phyloP scores from a whole-genome alignment of 2,888 invertebrate genomes.

The Stratiomys singularior region DNA sequence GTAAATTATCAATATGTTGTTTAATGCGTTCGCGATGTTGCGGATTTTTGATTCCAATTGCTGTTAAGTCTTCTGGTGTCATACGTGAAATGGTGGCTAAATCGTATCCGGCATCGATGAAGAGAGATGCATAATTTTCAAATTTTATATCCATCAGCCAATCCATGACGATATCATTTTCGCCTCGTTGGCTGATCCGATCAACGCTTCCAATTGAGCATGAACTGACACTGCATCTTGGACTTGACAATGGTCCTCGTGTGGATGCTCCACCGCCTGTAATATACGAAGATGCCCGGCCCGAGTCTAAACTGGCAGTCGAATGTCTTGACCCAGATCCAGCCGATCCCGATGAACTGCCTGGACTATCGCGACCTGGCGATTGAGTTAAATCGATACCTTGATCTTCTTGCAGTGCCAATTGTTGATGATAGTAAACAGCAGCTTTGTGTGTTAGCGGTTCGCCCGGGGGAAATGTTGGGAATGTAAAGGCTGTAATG shows the following conservation, averaged over 20 bases:
- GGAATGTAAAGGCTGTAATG: slow-evolving; percentile 75
- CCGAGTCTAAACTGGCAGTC: slow-evolving; percentile 86
- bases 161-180: slow-evolving; percentile 92
- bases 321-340: slow-evolving; percentile 90
- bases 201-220: slow-evolving; percentile 83
- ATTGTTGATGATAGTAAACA: slow-evolving; percentile 83
- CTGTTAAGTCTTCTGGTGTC: slow-evolving; percentile 95
- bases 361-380: slow-evolving; percentile 93
- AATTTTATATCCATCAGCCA: slow-evolving; percentile 94
- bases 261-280: slow-evolving; percentile 65
- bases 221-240: slow-evolving; percentile 80
- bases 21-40: slow-evolving; percentile 96
- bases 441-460: slow-evolving; percentile 80
- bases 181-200: slow-evolving; percentile 75
- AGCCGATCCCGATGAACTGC: slow-evolving; percentile 86
- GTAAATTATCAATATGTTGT: slow-evolving; percentile 93
- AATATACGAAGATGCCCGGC: slow-evolving; percentile 86
- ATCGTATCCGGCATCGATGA: slow-evolving; percentile 96
- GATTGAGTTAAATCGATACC: slow-evolving; percentile 91
- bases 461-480: slow-evolving; percentile 71
- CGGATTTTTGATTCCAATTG: slow-evolving; percentile 94
- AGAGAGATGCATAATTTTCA: slow-evolving; percentile 94
- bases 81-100: slow-evolving; percentile 97
- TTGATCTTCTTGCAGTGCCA: slow-evolving; percentile 86
- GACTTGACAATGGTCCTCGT: slow-evolving; percentile 69